Percentiles rank a stretch among this genome's conserved stretches.
These are phyloP conservation scores for Bucorvus abyssinicus DNA, from an alignment of 2,797 vertebrate species.

Conservation along the genomic window DNA sequence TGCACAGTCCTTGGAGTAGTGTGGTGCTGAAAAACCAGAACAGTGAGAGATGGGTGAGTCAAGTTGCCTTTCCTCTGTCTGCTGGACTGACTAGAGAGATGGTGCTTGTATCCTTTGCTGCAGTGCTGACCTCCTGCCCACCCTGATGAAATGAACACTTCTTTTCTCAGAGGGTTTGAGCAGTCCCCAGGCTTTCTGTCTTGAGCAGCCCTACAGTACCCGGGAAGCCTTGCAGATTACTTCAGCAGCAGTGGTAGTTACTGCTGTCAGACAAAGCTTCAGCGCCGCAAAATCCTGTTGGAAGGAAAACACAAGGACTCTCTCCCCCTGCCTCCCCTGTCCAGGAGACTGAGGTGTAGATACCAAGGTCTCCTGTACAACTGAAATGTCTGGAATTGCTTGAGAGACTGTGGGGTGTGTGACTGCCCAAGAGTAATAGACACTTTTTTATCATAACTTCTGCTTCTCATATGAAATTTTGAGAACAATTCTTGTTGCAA, in stretches of 20 bases:
- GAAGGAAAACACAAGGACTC: background rate
- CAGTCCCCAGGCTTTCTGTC: background rate
- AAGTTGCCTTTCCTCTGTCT: background rate
- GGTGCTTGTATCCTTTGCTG: background rate
- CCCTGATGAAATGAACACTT: background rate
- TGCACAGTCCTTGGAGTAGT: background rate
- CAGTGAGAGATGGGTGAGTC: background rate
- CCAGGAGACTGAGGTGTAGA: background rate
- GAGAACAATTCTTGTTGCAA: background rate
- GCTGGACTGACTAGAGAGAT: no score
- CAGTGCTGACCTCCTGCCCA: background rate
- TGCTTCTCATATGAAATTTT: background rate
- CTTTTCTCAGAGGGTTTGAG: background rate
- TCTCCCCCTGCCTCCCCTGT: background rate
- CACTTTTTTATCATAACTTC: background rate
- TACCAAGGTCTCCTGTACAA: background rate
- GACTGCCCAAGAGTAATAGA: background rate
- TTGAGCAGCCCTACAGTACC: background rate
- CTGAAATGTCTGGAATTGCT: background rate
- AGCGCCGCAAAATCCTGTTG: background rate
- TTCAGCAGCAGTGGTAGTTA: background rate
- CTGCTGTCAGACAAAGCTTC: background rate
- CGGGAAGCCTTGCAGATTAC: background rate
- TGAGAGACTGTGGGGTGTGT: background rate
- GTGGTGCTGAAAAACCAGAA: background rate